These are phyloP conservation scores for Aradus depressus DNA, from an alignment of 2,888 invertebrate species.

Conservation along the genomic window DNA sequence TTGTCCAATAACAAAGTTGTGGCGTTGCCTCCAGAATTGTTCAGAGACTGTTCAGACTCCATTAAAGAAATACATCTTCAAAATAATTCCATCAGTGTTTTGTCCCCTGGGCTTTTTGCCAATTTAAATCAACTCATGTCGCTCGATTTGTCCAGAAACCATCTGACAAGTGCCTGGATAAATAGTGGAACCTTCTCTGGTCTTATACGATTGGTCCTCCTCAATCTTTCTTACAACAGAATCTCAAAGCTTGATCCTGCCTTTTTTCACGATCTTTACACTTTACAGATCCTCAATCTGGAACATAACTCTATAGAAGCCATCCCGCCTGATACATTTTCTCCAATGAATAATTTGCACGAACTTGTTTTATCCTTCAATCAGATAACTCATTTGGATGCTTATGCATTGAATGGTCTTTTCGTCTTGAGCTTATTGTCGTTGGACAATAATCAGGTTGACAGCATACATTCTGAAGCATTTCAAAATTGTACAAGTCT, in stretches of 20 bases:
- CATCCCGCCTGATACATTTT: slow-evolving; percentile 76
- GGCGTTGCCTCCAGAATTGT: slow-evolving; percentile 73
- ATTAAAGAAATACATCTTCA: slow-evolving; percentile 82
- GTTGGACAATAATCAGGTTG: slow-evolving; percentile 73
- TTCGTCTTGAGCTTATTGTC: slow-evolving; percentile 76
- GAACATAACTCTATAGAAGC: slow-evolving; percentile 73
- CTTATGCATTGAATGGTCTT: slow-evolving; percentile 75
- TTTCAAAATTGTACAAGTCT: slow-evolving; percentile 83
- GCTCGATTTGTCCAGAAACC: slow-evolving; percentile 75
- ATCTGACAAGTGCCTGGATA: slow-evolving; percentile 76
- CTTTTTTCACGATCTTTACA: slow-evolving; percentile 75
- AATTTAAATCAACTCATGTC: slow-evolving; percentile 69
- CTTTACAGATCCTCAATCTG: slow-evolving; percentile 72
- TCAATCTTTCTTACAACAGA: slow-evolving; percentile 76
- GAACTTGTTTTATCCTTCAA: slow-evolving; percentile 78
- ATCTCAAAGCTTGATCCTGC: slow-evolving; percentile 69
- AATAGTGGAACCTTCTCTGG: slow-evolving; percentile 76
- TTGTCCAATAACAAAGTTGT: slow-evolving; percentile 83
- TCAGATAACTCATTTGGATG: slow-evolving; percentile 71
- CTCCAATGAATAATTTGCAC: slow-evolving; percentile 84
- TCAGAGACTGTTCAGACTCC: slow-evolving; percentile 62
- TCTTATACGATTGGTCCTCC: slow-evolving; percentile 72
- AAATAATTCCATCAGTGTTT: slow-evolving; percentile 78
- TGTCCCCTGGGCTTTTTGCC: slow-evolving; percentile 76
- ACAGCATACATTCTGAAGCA: slow-evolving; percentile 74